Evolutionary conservation across 2,888 invertebrate genomes (phyloP).

Genomic region (Polylopha cassiicola): DNA sequence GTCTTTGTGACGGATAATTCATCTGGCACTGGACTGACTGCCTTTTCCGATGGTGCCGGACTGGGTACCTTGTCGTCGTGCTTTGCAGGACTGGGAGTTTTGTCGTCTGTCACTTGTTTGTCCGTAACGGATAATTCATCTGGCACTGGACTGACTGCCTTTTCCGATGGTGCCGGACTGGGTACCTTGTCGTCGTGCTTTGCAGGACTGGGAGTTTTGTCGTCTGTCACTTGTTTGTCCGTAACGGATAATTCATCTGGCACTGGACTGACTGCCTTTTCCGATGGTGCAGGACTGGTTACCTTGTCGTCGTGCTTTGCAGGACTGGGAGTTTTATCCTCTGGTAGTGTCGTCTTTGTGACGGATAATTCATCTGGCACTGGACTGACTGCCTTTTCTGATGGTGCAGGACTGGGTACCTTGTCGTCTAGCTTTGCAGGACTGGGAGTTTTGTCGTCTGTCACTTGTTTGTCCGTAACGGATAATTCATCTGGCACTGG

Average conservation of each 20-base stretch:
- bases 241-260: neutral
- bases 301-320: conserved; percentile 4
- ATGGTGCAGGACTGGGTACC: conserved; percentile 9
- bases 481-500: conserved; percentile 1
- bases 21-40: too few relatives aligned
- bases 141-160: too few relatives aligned
- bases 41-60: too few relatives aligned
- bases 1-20: too few relatives aligned
- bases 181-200: neutral
- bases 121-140: too few relatives aligned
- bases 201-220: conserved; percentile 10
- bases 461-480: too few relatives aligned
- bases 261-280: neutral
- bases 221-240: neutral
- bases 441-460: too few relatives aligned
- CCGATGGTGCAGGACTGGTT: conserved; percentile 5
- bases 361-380: conserved; percentile 15
- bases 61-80: too few relatives aligned
- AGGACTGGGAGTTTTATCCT: conserved; percentile 11
- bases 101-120: too few relatives aligned
- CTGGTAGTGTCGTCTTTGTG: too few relatives aligned
- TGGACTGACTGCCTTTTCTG: conserved; percentile 12
- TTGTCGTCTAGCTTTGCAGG: too few relatives aligned
- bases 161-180: conserved; percentile 11
- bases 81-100: too few relatives aligned